Conservation (phyloP, 2,113 vertebrate species). For the Petrocephalus zakoni region DNA sequence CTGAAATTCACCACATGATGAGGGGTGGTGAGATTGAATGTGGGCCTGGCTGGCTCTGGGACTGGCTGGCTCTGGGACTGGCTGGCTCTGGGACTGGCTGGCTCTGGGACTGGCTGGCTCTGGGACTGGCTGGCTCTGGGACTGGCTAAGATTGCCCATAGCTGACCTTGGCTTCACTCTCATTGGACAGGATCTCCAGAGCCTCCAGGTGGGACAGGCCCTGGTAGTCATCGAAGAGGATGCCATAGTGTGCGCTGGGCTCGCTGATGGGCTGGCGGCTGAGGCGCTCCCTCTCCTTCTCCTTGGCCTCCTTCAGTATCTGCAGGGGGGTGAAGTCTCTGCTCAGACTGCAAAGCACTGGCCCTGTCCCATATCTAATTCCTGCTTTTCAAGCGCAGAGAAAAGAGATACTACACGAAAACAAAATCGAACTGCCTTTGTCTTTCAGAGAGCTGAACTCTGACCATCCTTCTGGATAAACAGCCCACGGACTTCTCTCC, state of each 20-base stretch:
- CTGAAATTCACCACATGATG: not conserved
- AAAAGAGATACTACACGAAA: not conserved
- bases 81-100: not conserved
- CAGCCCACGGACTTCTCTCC: not conserved
- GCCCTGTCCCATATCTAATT: not conserved
- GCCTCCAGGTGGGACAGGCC: conserved; percentile 95
- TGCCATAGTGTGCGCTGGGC: conserved; percentile 83
- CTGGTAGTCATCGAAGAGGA: conserved; percentile 95
- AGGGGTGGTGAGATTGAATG: not conserved
- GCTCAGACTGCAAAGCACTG: not conserved
- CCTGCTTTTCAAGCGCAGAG: not conserved
- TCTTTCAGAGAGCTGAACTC: not conserved
- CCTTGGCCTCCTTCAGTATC: conserved; percentile 93
- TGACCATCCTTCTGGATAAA: not conserved
- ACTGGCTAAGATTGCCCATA: not conserved
- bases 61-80: not conserved
- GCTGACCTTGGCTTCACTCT: conserved; percentile 85
- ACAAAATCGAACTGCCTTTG: not conserved
- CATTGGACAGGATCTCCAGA: conserved; percentile 94
- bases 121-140: not conserved
- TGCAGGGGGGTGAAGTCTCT: conserved; percentile 44
- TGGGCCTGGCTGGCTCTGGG: not conserved
- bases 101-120: not conserved
- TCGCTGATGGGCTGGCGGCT: conserved; percentile 73
- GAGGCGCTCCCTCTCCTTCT: conserved; percentile 83